Base-by-base conservation (phyloP, 2,797 vertebrate genomes). In the Eidolon dupreanum region DNA sequence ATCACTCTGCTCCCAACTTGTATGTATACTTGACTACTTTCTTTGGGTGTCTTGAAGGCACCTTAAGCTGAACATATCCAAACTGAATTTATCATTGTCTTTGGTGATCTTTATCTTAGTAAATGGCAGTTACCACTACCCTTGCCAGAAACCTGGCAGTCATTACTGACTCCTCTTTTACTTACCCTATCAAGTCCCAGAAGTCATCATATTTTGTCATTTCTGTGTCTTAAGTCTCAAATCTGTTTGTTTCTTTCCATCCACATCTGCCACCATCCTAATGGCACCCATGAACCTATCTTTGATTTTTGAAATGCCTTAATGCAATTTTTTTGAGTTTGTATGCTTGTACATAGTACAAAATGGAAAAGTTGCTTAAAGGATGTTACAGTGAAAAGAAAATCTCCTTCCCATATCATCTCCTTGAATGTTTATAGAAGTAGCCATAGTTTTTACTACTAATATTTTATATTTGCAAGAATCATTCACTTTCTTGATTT, bases 291-390 rank as follows among this genome's bases (percentile, higher is more conserved):
- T 85, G 53, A 90, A 75, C 68, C 4, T 73, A 28, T 91, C 68
- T 82, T 94, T 95, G 82, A 84, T 70, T 93, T 96, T 86, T 65
- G 53, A 95, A 94, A 79, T 95, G 75, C 12, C 4, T 79, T 90
- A 20, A 51, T 84, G 53, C 8, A 94, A 3, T 33, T 70, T 90
- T 78, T 85, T 90, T 85, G 15, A 75, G 46, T 81, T 84, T n/a
- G 2, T 92, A 70, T 68, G 88, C 33, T 88, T 93, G 49, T 13
- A 41, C 10, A 53, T 65, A 73, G 38, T 93, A 75, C 78, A 93
- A 77, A 90, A 91, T 49, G 88, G 66, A 78, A 78, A 90, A 94
- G 70, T 88, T 88, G 78, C 15, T 26, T 65, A 90, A 87, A 94
- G 41, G 41, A 51, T 86, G 31, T 77, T 82, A 74, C 33, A 74